A percentile compares a stretch with the other conserved stretches of the same genome.
These are phyloP conservation scores for Reticulitermes lucifugus DNA, from an alignment of 2,888 invertebrate species.

Conservation along the genomic window DNA sequence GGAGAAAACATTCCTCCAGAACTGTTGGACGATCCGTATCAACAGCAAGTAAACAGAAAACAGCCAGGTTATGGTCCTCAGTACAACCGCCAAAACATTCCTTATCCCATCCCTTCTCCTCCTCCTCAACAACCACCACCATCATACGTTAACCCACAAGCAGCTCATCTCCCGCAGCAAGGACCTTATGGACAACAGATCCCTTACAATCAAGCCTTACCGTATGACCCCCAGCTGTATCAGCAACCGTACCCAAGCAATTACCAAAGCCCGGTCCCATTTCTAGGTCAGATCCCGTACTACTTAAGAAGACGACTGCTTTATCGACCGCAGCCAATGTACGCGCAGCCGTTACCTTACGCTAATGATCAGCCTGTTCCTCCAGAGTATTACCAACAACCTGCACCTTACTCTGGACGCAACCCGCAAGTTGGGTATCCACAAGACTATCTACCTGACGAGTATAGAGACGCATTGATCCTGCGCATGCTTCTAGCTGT, in stretches of 20 bases:
- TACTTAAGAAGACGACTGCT: constrained; percentile 34
- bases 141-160: background rate
- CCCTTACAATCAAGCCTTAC: constrained; percentile 8
- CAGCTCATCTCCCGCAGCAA: background rate
- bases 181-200: background rate
- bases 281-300: constrained; percentile 33
- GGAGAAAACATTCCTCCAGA: constrained; percentile 50
- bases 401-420: constrained; percentile 26
- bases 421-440: constrained; percentile 36
- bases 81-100: constrained; percentile 21
- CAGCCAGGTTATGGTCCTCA: constrained; percentile 22
- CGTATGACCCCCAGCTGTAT: constrained; percentile 27
- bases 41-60: constrained; percentile 23
- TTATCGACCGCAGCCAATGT: constrained; percentile 39
- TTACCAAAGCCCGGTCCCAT: constrained; percentile 6
- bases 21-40: constrained; percentile 43
- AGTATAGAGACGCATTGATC: constrained; percentile 50
- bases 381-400: constrained; percentile 38
- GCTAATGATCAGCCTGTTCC: constrained; percentile 10
- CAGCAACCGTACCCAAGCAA: constrained; percentile 8
- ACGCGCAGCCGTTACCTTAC: background rate
- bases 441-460: constrained; percentile 45
- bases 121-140: constrained; percentile 12
- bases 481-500: constrained; percentile 50
- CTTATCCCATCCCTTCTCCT: constrained; percentile 11